Percentiles rank a stretch among this genome's conserved stretches.
These are phyloP conservation scores for Brenthis daphne DNA, from an alignment of 2,888 invertebrate species.

Conservation along the genomic window DNA sequence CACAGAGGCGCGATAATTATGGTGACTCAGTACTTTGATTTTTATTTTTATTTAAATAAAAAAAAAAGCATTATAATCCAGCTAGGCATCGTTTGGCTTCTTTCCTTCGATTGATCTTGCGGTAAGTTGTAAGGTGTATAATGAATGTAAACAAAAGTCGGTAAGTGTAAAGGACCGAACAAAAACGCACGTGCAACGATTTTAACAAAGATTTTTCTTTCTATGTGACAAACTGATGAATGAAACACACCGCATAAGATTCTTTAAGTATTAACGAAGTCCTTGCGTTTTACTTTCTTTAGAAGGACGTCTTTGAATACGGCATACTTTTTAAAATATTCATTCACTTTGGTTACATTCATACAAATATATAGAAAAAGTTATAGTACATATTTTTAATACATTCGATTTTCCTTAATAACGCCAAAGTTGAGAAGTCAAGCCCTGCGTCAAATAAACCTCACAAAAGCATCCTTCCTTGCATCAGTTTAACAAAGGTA, in stretches of 20 bases:
- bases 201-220: conserved; percentile 29
- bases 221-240: conserved; percentile 30
- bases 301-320: conserved; percentile 18
- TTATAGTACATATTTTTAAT: neutral
- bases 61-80: no score
- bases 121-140: conserved; percentile 8
- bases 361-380: conserved; percentile 10
- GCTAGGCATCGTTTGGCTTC: neutral
- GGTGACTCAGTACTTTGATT: conserved; percentile 56
- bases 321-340: conserved; percentile 8
- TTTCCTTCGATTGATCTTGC: conserved; percentile 2
- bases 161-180: conserved; percentile 44
- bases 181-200: conserved; percentile 56
- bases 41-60: neutral
- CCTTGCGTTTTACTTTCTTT: conserved; percentile 24
- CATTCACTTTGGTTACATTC: conserved; percentile 19
- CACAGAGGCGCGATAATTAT: conserved; percentile 70
- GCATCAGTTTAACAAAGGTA: conserved; percentile 34
- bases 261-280: conserved; percentile 11
- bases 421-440: no score
- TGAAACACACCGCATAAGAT: conserved; percentile 17
- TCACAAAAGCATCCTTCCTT: conserved; percentile 18
- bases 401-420: no score
- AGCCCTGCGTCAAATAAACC: neutral
- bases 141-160: conserved; percentile 25